Percentiles rank a stretch among this genome's conserved stretches.
phyloP scores from a whole-genome alignment of 2,888 invertebrate species.

The Tachina grossa region DNA sequence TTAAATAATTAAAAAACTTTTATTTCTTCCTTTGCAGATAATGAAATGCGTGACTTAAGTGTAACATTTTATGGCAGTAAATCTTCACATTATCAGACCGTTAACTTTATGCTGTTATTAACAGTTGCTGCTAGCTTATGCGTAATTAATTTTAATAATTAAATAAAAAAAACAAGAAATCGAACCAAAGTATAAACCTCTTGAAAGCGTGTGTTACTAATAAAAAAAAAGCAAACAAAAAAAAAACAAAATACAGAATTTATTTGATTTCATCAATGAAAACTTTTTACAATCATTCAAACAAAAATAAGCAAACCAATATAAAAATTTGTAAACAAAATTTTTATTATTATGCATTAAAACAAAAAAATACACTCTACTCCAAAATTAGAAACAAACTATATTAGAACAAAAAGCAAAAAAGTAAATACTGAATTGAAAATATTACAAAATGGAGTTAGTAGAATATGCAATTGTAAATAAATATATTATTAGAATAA shows the following conservation, averaged over 20 bases:
- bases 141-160: slow-evolving; percentile 38
- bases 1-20: no score
- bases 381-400: neutral
- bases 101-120: slow-evolving; percentile 54
- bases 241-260: neutral
- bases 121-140: slow-evolving; percentile 38
- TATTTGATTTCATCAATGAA: slow-evolving; percentile 63
- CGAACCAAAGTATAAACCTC: slow-evolving; percentile 50
- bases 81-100: slow-evolving; percentile 73
- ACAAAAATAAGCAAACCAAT: slow-evolving; percentile 52
- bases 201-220: slow-evolving; percentile 20
- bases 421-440: neutral
- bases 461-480: no score
- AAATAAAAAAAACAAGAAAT: slow-evolving; percentile 25
- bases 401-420: neutral
- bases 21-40: slow-evolving; percentile 76
- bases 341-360: slow-evolving; percentile 50
- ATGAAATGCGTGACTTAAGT: slow-evolving; percentile 83
- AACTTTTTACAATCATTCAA: slow-evolving; percentile 62
- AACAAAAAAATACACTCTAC: neutral
- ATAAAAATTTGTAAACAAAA: slow-evolving; percentile 29
- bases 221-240: slow-evolving; percentile 10
- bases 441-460: no score
- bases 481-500: no score
- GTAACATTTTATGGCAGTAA: slow-evolving; percentile 82